Base-by-base conservation (phyloP, 2,888 invertebrate species). In the Orgyia antiqua region DNA sequence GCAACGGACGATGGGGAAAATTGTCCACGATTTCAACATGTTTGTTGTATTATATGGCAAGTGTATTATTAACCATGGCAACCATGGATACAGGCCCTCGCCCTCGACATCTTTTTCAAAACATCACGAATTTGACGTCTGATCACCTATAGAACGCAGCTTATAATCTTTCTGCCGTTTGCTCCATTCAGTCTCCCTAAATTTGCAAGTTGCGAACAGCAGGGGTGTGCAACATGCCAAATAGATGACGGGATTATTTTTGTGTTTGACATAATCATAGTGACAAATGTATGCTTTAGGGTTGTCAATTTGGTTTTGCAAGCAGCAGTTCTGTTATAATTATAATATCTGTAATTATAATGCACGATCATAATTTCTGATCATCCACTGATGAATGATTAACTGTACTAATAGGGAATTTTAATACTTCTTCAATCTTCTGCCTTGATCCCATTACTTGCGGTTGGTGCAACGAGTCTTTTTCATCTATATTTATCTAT, bases 241-340 rank as follows among this genome's bases (percentile, higher is more conserved):
- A 80, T 71, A 78, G 76, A 84, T 83, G 84, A 82, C 78, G 75
- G 83, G 84, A 84, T 86, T 86, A 86, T 84, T 79, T 82, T 80
- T 84, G 83, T 80, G 76, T 83, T 84, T 86, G 84, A 84, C 84
- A 84, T 86, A 83, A 86, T 84, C 84, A 74, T 82, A 82, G 80
- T 84, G 84, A 86, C 84, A 86, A 84, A 84, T 82, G 76, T 74
- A 68, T 78, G 51, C 60, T 76, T 73, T 74, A 74, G 73, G 72
- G 71, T 58, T 77, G 80, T 77, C 77, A 71, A 58, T 59, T 68
- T n/a, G n/a, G n/a, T n/a, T n/a, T n/a, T n/a, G n/a, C n/a, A n/a
- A n/a, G n/a, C n/a, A n/a, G n/a, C n/a, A n/a, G n/a, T n/a, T n/a
- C n/a, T n/a, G n/a, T n/a, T n/a, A n/a, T n/a, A n/a, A n/a, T n/a